These are phyloP conservation scores for Hucho hucho DNA, from an alignment of 2,113 vertebrate species.

Conservation along the genomic window DNA sequence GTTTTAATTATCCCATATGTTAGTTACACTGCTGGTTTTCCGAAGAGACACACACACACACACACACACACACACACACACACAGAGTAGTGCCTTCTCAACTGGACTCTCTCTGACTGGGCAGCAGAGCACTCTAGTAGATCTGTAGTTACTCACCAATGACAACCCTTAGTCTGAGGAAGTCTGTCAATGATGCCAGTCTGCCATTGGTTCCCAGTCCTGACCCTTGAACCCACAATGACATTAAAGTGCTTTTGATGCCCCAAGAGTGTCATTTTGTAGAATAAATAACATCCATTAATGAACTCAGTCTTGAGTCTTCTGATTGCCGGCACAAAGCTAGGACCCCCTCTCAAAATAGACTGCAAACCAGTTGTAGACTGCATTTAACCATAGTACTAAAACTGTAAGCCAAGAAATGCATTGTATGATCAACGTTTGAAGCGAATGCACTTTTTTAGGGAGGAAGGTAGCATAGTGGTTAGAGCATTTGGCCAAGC, in stretches of 20 bases:
- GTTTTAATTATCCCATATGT: conserved; percentile 64
- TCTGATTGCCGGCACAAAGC: too few species aligned
- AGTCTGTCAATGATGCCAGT: conserved; percentile 51
- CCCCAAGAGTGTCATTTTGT: background rate
- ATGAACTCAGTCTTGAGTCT: background rate
- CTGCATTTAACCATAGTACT: conserved; percentile 46
- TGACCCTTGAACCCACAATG: background rate
- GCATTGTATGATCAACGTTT: conserved; percentile 4
- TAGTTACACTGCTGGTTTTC: conserved; percentile 80
- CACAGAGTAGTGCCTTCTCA: background rate
- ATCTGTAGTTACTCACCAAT: conserved; percentile 42
- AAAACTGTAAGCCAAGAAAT: background rate
- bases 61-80: background rate
- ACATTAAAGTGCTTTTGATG: background rate
- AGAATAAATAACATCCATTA: background rate
- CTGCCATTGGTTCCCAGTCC: conserved; percentile 74
- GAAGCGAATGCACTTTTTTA: conserved; percentile 27
- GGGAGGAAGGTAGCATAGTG: background rate
- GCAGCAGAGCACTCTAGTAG: conserved; percentile 5
- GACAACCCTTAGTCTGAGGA: conserved; percentile 14
- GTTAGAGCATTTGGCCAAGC: background rate
- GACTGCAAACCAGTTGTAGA: conserved; percentile 81
- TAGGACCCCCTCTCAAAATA: background rate
- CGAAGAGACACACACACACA: conserved; percentile 16
- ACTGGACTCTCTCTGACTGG: background rate